Evolutionary conservation across 2,113 vertebrate genomes (phyloP).

Genomic region (Onychorhynchus coronatus): DNA sequence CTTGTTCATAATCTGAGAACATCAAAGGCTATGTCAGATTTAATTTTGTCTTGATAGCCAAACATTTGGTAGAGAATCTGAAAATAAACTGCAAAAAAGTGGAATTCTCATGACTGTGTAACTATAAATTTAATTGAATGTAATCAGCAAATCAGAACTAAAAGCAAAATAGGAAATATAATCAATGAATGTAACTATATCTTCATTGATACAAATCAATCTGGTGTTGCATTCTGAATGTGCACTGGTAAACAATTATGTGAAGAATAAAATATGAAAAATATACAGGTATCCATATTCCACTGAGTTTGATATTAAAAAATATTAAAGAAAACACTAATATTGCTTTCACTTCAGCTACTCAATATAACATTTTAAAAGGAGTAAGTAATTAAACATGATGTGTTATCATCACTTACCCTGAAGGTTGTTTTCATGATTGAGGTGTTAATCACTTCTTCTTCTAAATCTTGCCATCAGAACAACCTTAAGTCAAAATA

Average conservation of each 20-base stretch:
- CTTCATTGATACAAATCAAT: background rate
- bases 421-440: background rate
- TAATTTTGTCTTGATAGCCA: background rate
- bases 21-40: background rate
- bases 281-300: background rate
- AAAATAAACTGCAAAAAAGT: background rate
- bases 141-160: background rate
- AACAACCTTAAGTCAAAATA: background rate
- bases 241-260: background rate
- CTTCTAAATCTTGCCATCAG: background rate
- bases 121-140: background rate
- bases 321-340: background rate
- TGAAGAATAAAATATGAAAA: background rate
- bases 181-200: background rate
- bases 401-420: background rate
- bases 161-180: background rate
- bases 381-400: background rate
- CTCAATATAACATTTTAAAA: background rate
- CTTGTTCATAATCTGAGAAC: background rate
- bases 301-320: background rate
- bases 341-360: background rate
- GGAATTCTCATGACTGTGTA: background rate
- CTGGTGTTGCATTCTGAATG: background rate
- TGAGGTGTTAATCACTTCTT: background rate
- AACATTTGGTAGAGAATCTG: background rate